Conservation (phyloP, 2,888 invertebrate species). For the Hypsopygia costalis region DNA sequence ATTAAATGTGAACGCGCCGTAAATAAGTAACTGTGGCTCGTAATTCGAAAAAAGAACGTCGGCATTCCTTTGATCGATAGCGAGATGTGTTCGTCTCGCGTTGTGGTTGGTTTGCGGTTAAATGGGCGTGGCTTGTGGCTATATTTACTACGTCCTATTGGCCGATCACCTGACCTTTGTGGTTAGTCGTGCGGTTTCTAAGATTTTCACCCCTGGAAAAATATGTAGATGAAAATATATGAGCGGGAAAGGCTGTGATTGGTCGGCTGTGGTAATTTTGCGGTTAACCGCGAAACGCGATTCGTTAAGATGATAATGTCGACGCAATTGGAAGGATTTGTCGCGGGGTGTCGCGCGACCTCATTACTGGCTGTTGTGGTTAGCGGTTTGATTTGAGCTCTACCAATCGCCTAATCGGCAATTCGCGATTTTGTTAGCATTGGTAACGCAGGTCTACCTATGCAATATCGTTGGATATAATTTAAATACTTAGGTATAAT, state of each 20-base stretch:
- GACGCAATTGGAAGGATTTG: slow-evolving; percentile 57
- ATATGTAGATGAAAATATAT: slow-evolving; percentile 74
- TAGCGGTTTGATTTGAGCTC: slow-evolving; percentile 26
- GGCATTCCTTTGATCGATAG: slow-evolving; percentile 62
- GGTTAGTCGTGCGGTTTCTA: slow-evolving; percentile 82
- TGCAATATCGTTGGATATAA: background rate
- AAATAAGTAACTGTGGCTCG: slow-evolving; percentile 37
- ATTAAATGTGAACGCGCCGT: slow-evolving; percentile 23
- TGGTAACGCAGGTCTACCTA: background rate
- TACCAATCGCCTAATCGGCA: slow-evolving; percentile 17
- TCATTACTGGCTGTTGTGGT: slow-evolving; percentile 32
- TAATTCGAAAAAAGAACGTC: slow-evolving; percentile 59
- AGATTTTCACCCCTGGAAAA: slow-evolving; percentile 79
- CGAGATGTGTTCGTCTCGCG: slow-evolving; percentile 69
- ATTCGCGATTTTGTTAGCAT: background rate
- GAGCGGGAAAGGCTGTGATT: slow-evolving; percentile 50
- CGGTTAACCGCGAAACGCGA: slow-evolving; percentile 74
- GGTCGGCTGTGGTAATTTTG: slow-evolving; percentile 65
- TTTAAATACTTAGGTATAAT: no score
- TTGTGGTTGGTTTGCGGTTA: slow-evolving; percentile 84
- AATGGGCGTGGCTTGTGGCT: slow-evolving; percentile 83
- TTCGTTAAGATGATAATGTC: slow-evolving; percentile 75
- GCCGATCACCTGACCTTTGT: slow-evolving; percentile 79
- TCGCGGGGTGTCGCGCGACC: slow-evolving; percentile 42
- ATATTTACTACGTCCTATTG: slow-evolving; percentile 80